Base-by-base conservation (phyloP, 2,888 invertebrate genomes). In the Troides aeacus region DNA sequence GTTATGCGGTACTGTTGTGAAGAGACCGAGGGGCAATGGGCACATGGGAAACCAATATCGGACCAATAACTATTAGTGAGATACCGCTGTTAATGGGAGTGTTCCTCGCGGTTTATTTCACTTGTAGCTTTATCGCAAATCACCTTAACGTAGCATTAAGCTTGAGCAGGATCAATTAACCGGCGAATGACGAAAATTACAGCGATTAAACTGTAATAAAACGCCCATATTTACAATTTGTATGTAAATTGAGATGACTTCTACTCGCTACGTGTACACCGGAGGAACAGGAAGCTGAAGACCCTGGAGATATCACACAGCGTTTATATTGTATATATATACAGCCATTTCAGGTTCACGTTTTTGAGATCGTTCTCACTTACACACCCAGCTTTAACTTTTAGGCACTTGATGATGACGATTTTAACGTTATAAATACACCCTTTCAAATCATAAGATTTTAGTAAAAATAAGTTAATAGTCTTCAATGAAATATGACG, bases 191-290 rank as follows among this genome's bases (percentile, higher is more conserved):
- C 63, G 64, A 70, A 67, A 70, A 70, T 70, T 36, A 64, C 64
- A 50, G 63, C 39, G 66, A 70, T 70, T 67, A 67, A 61, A 67
- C 18, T 15, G 64, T 58, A 64, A 67, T 70, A 64, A 70, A 64
- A 67, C 64, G 66, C 70, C 21, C 67, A 61, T 67, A 30, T 70
- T 61, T 64, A 70, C 67, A 70, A 70, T 67, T 70, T 67, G 70
- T 64, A 70, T 70, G 64, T 64, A 64, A 64, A 70, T 70, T 64
- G 46, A 42, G n/a, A 50, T 66, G 24, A 63, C 53, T 67, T 67
- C 64, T 46, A 61, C 30, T 46, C 30, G 21, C 17, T 50, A n/a
- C 21, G 12, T 60, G 23, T 66, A 59, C 15, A 59, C 15, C 18
- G 23, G 42, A 57, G 36, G 46, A 46, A 53, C 62, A 59, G 62